phyloP scores from a whole-genome alignment of 1,140 invertebrate species.

The Drosophila yakuba region DNA sequence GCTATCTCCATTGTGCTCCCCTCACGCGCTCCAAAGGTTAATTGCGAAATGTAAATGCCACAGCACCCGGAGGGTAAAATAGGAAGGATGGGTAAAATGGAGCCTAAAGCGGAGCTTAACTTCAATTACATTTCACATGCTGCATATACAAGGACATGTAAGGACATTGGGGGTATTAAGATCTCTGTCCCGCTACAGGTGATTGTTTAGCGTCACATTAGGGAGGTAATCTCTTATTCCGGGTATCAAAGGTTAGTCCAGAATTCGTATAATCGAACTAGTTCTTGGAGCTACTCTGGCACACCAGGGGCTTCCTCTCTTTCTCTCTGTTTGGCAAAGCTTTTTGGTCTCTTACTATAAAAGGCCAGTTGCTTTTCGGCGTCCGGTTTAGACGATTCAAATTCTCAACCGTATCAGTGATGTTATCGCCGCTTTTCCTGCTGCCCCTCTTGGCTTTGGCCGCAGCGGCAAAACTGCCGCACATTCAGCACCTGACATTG shows the following conservation, averaged over 20 bases:
- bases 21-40: neutral
- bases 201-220: neutral
- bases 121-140: too few relatives aligned
- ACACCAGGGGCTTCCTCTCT: constrained; percentile 9
- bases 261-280: constrained; percentile 1
- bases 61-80: constrained; percentile 1
- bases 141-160: too few relatives aligned
- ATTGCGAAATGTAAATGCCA: constrained; percentile 35
- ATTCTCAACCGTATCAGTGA: constrained; percentile 23
- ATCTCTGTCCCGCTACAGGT: neutral
- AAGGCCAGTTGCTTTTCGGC: constrained; percentile 7
- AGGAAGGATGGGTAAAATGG: neutral
- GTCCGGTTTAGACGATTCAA: constrained; percentile 6
- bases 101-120: neutral
- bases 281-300: neutral
- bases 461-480: constrained; percentile 32
- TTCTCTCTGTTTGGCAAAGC: constrained; percentile 31
- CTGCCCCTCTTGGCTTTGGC: constrained; percentile 47
- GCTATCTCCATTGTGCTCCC: neutral
- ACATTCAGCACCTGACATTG: constrained; percentile 28
- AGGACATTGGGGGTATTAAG: too few relatives aligned
- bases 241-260: neutral
- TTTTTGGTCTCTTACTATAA: constrained; percentile 32
- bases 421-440: constrained; percentile 36
- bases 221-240: neutral